Conservation (phyloP, 64 coral and sea anemone species). For the Dendronephthya gigantea region DNA sequence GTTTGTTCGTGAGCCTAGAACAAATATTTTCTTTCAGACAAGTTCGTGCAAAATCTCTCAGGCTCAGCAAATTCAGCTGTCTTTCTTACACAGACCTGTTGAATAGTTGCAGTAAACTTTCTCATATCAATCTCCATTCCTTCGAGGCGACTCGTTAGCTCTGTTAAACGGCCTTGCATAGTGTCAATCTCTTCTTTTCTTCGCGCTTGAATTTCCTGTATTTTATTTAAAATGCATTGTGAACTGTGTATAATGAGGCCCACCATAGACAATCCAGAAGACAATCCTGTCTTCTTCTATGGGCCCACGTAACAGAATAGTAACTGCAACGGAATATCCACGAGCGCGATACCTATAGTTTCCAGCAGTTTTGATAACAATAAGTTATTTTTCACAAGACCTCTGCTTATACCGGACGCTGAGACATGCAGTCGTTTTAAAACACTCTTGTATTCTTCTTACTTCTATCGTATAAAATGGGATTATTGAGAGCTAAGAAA, state of each 20-base stretch:
- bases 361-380: too few species aligned
- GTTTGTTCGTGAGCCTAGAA: constrained; percentile 61
- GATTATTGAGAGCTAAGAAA: neutral
- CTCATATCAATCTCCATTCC: constrained; percentile 54
- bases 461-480: neutral
- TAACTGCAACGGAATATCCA: too few species aligned
- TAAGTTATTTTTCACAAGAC: too few species aligned
- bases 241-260: neutral
- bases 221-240: neutral
- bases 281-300: too few species aligned
- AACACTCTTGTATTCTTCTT: neutral
- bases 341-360: too few species aligned
- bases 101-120: constrained; percentile 60
- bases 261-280: too few species aligned
- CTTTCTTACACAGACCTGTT: constrained; percentile 48
- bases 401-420: too few species aligned
- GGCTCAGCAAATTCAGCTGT: neutral
- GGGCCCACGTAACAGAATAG: too few species aligned
- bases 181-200: constrained; percentile 87
- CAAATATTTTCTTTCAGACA: neutral
- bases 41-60: neutral
- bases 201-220: constrained; percentile 74
- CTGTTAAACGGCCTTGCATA: constrained; percentile 50
- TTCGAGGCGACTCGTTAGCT: constrained; percentile 49
- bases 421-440: neutral